Conservation (phyloP, 37 sponge, comb jelly and placozoan genomes). For the Spongia lamella region DNA sequence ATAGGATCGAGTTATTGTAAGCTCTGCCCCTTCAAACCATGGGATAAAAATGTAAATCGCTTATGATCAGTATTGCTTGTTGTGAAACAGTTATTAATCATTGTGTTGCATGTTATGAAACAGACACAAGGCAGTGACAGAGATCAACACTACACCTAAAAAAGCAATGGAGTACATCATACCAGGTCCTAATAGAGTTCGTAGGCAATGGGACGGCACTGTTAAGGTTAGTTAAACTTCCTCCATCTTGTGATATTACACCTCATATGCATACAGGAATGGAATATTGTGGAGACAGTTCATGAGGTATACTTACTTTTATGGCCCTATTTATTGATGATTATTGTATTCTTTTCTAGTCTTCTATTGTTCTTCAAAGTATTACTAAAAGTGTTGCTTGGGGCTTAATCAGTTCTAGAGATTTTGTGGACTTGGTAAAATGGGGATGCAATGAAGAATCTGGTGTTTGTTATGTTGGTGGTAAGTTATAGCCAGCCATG, state of each 20-base stretch:
- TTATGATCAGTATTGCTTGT: too few relatives aligned
- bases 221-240: slow-evolving; percentile 18
- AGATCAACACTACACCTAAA: slow-evolving; percentile 20
- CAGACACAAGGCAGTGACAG: slow-evolving; percentile 48
- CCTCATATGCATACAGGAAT: slow-evolving; percentile 3
- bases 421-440: slow-evolving; percentile 35
- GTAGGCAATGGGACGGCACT: slow-evolving; percentile 12
- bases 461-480: slow-evolving; percentile 13
- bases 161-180: slow-evolving; percentile 2
- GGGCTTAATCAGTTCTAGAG: slow-evolving; percentile 35
- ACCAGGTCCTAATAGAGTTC: slow-evolving; percentile 4
- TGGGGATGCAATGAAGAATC: neutral
- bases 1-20: too few relatives aligned
- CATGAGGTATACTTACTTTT: slow-evolving; percentile 15
- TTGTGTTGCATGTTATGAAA: too few relatives aligned
- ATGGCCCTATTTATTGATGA: neutral
- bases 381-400: slow-evolving; percentile 11
- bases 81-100: too few relatives aligned
- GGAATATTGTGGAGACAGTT: slow-evolving; percentile 28
- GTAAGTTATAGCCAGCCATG: too few relatives aligned
- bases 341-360: neutral
- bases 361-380: slow-evolving; percentile 15
- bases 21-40: too few relatives aligned
- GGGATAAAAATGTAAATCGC: too few relatives aligned
- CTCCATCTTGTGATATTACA: neutral